Evolutionary conservation across 2,113 vertebrate genomes (phyloP), one percentile per base, ranked within the genome.

Genomic region (Ophthalmolycus amberensis): DNA sequence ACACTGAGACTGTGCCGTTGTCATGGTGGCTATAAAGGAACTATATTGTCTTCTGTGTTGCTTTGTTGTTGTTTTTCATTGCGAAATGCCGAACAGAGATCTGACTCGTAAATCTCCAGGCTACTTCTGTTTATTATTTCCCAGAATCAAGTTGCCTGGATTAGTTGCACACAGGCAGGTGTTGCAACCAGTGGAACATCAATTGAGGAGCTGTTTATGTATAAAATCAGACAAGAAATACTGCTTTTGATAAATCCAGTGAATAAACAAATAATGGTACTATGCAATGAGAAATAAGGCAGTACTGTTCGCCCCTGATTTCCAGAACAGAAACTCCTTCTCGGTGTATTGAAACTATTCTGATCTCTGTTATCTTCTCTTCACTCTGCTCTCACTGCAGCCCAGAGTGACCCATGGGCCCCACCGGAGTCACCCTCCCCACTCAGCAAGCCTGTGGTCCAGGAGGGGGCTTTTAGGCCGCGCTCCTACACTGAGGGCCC

Each of bases 401-500:
- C 64, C 62, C 58, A 44, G 25, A 12, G 58, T 34, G 46, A 18
- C 69, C 75, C 65, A 3, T 58, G 15, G 32, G 40, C 65, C 64
- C 72, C 54, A 62, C 40, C 56, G 42, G 46, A 77, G 34, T 76
- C 54, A 25, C 46, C 27, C 69, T 76, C 42, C 69, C 77, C 65
- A 78, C 83, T 70, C 79, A 82, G 68, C 59, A 71, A 48, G 78
- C 73, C 70, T 58, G 69, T 5, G 66, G 73, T 78, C 76, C 78
- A 80, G 46, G 38, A 56, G 70, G 79, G 88, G 83, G 91, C 89
- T 94, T 94, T 94, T 91, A 93, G 87, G 80, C 84, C 72, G 27
- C 42, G 3, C 76, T 72, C 65, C 71, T 81, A 71, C 75, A 54
- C 82, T 37, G 67, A 74, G 79, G 85, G 75, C 58, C 63, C 78